These are phyloP conservation scores for Amiota mariae DNA, from an alignment of 2,888 invertebrate genomes.

Conservation along the genomic window DNA sequence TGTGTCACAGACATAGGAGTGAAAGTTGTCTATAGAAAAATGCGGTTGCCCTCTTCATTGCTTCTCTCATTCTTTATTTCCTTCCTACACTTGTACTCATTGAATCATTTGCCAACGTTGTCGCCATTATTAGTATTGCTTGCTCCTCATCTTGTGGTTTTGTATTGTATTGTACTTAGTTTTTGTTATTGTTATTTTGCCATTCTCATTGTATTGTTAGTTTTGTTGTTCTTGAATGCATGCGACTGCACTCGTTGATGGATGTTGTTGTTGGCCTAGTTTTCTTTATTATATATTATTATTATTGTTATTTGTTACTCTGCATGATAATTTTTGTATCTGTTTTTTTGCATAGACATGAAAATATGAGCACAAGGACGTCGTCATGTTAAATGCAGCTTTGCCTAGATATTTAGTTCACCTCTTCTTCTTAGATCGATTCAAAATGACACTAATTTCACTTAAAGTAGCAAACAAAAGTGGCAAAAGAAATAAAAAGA, in stretches of 20 bases:
- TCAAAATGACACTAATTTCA: constrained; percentile 8
- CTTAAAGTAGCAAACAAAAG: not conserved
- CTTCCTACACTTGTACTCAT: not conserved
- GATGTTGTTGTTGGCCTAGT: constrained; percentile 51
- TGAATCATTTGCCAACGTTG: not conserved
- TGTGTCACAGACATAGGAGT: not conserved
- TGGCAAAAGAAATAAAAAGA: not conserved
- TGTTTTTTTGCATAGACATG: constrained; percentile 12
- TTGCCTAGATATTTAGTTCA: constrained; percentile 31
- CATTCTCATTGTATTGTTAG: not conserved
- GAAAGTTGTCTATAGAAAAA: constrained; percentile 38
- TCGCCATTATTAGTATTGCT: constrained; percentile 45
- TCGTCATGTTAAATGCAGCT: constrained; percentile 33
- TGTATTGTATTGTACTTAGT: no score
- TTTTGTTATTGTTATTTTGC: no score
- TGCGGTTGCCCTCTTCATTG: constrained; percentile 27
- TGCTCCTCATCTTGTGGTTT: constrained; percentile 33
- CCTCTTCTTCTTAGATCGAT: constrained; percentile 43
- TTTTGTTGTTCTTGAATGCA: not conserved
- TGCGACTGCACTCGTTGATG: not conserved
- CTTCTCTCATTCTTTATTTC: not conserved
- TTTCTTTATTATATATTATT: constrained; percentile 51
- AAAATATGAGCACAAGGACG: constrained; percentile 55
- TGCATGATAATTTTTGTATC: constrained; percentile 20
- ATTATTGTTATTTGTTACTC: constrained; percentile 47